Base-by-base conservation (phyloP, 2,888 invertebrate species). In the Scaptomyza caliginosa region DNA sequence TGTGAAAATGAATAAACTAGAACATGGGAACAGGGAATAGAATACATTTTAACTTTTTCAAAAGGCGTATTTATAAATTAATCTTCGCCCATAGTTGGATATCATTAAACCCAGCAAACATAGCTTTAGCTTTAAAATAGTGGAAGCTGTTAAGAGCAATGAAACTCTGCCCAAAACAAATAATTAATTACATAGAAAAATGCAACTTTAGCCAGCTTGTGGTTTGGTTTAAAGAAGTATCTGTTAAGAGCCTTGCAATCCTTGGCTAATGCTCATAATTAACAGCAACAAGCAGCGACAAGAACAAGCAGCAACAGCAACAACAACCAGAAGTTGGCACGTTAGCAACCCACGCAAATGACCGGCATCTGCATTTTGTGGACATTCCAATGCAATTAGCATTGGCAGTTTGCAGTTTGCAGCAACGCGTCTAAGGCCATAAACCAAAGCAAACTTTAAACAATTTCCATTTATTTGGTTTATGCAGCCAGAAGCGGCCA, bases 401-500 rank as follows among this genome's bases (percentile, higher is more conserved):
- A 86, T 84, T 77, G 73, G 67, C 67, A 56, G 73, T 30, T 34
- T 48, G 62, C 66, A 23, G 40, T 13, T 32, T 32, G 32, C 32
- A 13, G 40, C 40, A 23, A 13, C 38, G 49, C 50, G 67, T 57
- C 65, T 84, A 60, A 77, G 87, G 85, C 81, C 82, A 86, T 85
- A 85, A 86, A 82, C 77, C 80, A 87, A 83, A 83, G 80, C 74
- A 67, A 82, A 86, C 82, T 81, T 87, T 83, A 83, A 83, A 87
- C 86, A 87, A 87, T 87, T 87, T 83, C 77, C 83, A 83, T 83
- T 83, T 83, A 86, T 83, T 83, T 87, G 88, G 74, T 83, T 83
- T 87, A 85, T 85, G 86, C 80, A 36, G 43, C 57, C 17, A 45
- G 34, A 34, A 52, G 45, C 54, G 73, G 73, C 74, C 74, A 84